Percentiles rank a stretch among this genome's conserved stretches.
Conservation (phyloP, 2,113 vertebrate species). For the Cyrtonyx montezumae region DNA sequence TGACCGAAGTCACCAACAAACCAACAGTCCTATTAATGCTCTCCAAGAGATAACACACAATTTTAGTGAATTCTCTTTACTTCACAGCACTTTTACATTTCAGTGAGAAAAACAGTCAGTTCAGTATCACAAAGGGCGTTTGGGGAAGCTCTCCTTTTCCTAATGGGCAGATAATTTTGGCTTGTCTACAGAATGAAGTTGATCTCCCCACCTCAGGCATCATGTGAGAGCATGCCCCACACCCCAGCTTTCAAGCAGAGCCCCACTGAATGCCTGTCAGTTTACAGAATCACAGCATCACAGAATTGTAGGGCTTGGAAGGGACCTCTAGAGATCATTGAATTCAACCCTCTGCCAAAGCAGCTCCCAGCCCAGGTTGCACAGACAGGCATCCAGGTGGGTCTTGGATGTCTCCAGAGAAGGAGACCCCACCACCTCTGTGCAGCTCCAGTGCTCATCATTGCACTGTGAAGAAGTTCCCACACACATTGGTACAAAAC, state of each 20-base stretch:
- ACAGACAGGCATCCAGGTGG: too few relatives aligned
- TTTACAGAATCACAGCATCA: too few relatives aligned
- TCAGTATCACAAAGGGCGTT: rapidly evolving
- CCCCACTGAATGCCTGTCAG: rapidly evolving
- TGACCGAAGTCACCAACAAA: background rate
- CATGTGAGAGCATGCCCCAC: background rate
- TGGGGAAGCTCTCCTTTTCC: background rate
- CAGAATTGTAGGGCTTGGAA: too few relatives aligned
- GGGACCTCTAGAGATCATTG: too few relatives aligned
- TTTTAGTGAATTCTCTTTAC: background rate
- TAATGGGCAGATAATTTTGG: rapidly evolving
- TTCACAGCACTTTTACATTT: background rate
- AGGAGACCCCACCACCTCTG: too few relatives aligned
- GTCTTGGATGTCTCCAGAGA: too few relatives aligned
- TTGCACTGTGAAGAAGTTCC: too few relatives aligned
- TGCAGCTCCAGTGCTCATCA: too few relatives aligned
- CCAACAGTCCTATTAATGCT: background rate
- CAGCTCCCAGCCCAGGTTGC: too few relatives aligned
- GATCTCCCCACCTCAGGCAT: background rate
- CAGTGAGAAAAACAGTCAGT: background rate
- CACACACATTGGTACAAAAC: too few relatives aligned
- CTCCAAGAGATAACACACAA: rapidly evolving
- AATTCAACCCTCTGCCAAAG: too few relatives aligned
- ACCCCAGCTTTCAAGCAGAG: background rate
- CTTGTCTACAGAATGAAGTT: background rate